Evolutionary conservation across 2,797 vertebrate species (phyloP).

Genomic region (Microctenopoma steveboyesi): DNA sequence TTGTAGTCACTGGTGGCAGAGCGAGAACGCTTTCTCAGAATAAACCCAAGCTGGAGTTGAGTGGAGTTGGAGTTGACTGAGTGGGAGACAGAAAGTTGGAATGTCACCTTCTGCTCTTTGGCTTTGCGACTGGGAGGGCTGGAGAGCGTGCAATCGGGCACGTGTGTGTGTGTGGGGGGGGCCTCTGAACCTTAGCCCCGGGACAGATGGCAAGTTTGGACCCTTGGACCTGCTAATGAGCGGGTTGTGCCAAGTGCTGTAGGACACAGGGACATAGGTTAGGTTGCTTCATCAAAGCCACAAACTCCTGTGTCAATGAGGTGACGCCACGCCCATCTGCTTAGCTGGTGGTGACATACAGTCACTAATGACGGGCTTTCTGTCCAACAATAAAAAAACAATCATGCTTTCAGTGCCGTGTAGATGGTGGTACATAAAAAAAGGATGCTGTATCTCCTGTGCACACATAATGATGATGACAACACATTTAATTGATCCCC

Average conservation of each 20-base stretch:
- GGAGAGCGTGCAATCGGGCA: slow-evolving; percentile 40
- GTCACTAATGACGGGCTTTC: slow-evolving; percentile 1
- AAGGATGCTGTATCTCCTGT: too few species aligned
- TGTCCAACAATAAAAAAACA: neutral
- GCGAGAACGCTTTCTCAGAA: slow-evolving; percentile 39
- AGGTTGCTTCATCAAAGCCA: slow-evolving; percentile 63
- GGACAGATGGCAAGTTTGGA: slow-evolving; percentile 77
- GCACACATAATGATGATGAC: too few species aligned
- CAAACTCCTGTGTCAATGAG: slow-evolving; percentile 39
- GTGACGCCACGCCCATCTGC: slow-evolving; percentile 51
- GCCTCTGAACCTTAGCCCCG: slow-evolving; percentile 60
- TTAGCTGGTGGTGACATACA: slow-evolving; percentile 26
- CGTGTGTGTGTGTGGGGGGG: slow-evolving; percentile 37
- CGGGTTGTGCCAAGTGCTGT: slow-evolving; percentile 69
- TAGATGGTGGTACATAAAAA: too few species aligned
- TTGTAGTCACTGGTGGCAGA: slow-evolving; percentile 37
- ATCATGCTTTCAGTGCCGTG: neutral
- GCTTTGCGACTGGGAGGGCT: slow-evolving; percentile 44
- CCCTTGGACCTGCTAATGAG: slow-evolving; percentile 75
- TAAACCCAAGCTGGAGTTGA: slow-evolving; percentile 42
- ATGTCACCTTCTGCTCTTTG: slow-evolving; percentile 76
- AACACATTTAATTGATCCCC: too few species aligned
- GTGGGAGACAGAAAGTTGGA: slow-evolving; percentile 60
- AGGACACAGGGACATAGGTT: slow-evolving; percentile 67
- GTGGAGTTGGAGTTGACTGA: slow-evolving; percentile 32